A percentile compares a stretch with the other conserved stretches of the same genome.
These are phyloP conservation scores for Gobius niger DNA, from an alignment of 2,113 vertebrate genomes.

Conservation along the genomic window DNA sequence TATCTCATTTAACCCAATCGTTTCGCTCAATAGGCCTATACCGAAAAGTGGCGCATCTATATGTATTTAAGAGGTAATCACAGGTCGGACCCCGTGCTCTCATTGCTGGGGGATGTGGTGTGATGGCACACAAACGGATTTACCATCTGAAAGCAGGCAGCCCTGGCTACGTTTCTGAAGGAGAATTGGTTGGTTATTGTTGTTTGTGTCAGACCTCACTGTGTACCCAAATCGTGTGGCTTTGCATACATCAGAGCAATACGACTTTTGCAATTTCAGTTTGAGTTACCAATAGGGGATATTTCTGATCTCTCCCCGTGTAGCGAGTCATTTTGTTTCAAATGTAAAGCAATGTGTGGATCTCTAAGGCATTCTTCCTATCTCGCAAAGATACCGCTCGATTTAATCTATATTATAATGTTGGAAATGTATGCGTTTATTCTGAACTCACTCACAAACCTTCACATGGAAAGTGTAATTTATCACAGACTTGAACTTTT, in stretches of 20 bases:
- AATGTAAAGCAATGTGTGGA: background rate
- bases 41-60: slow-evolving; percentile 67
- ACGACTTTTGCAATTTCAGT: slow-evolving; percentile 2
- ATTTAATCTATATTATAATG: no score
- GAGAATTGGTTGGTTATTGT: slow-evolving; percentile 67
- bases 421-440: no score
- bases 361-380: no score
- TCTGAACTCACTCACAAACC: no score
- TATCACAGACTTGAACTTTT: no score
- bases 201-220: slow-evolving; percentile 47
- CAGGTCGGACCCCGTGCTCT: slow-evolving; percentile 47
- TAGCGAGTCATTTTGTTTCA: background rate
- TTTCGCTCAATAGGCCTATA: slow-evolving; percentile 59
- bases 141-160: slow-evolving; percentile 74
- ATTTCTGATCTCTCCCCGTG: background rate
- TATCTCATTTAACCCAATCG: slow-evolving; percentile 80
- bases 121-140: slow-evolving; percentile 78
- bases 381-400: no score
- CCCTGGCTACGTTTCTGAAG: slow-evolving; percentile 60
- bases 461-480: no score
- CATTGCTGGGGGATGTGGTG: no score
- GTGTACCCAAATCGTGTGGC: slow-evolving; percentile 37
- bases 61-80: slow-evolving; percentile 77
- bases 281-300: background rate
- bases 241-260: slow-evolving; percentile 14